Conservation (phyloP, 2,797 vertebrate species). For the Ptychobarbus kaznakovi region DNA sequence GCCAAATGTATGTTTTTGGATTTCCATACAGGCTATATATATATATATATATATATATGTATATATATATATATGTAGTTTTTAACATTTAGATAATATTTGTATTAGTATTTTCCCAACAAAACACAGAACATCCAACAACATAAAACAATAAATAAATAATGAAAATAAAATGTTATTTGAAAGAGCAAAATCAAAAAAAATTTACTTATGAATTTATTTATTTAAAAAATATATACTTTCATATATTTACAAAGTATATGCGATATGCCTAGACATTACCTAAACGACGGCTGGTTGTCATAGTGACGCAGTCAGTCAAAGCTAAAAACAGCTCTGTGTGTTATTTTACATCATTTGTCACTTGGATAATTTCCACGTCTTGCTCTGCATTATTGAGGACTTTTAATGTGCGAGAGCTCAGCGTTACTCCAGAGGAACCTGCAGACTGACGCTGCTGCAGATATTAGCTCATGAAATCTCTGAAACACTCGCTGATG, state of each 20-base stretch:
- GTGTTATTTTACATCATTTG: slow-evolving; percentile 76
- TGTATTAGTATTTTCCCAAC: not conserved
- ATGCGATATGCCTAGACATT: not conserved
- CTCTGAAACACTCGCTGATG: not conserved
- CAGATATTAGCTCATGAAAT: slow-evolving; percentile 18
- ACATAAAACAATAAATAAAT: not conserved
- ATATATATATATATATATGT: no score
- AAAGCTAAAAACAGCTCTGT: slow-evolving; percentile 71
- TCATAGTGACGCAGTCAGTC: slow-evolving; percentile 69
- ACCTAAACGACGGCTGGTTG: slow-evolving; percentile 59
- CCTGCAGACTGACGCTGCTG: not conserved
- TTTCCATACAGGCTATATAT: no score
- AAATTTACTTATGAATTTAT: no score
- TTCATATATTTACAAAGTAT: not conserved
- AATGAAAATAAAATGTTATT: not conserved
- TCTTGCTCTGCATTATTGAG: slow-evolving; percentile 58
- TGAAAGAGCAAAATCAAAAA: no score
- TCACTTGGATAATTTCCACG: slow-evolving; percentile 74
- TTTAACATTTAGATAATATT: no score
- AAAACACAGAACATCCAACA: not conserved
- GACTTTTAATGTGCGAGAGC: slow-evolving; percentile 32
- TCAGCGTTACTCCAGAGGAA: slow-evolving; percentile 12
- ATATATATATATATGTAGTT: no score
- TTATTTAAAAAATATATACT: no score
- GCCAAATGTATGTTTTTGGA: no score